phyloP scores from a whole-genome alignment of 2,888 invertebrate species.

The Marasmarcha lunaedactyla region DNA sequence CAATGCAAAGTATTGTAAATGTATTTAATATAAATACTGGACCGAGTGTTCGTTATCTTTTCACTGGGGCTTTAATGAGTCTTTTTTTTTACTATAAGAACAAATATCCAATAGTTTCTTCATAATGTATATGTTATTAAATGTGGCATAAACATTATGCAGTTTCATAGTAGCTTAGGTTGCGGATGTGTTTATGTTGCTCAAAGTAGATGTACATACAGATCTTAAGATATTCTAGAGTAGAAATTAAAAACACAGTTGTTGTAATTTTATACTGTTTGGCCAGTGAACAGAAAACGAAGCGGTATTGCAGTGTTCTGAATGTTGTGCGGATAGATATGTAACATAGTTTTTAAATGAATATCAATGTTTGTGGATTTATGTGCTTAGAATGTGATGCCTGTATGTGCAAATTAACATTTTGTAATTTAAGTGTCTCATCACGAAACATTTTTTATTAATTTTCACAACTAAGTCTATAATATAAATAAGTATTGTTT shows the following conservation, averaged over 20 bases:
- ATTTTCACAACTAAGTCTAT: background rate
- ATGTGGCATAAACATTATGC: background rate
- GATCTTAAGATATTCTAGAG: background rate
- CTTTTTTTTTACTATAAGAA: background rate
- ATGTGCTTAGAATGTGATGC: constrained; percentile 18
- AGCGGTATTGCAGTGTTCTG: background rate
- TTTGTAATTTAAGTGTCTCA: background rate
- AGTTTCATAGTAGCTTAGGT: background rate
- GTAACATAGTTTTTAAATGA: background rate
- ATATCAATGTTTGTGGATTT: background rate
- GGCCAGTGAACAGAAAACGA: constrained; percentile 1
- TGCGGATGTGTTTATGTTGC: background rate
- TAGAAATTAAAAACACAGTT: background rate
- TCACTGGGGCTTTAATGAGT: background rate
- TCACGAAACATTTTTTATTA: constrained; percentile 1
- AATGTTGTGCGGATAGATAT: background rate
- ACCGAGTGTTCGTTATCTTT: background rate
- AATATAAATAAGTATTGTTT: constrained; percentile 1
- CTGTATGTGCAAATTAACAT: constrained; percentile 24
- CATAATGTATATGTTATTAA: background rate
- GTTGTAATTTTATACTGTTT: background rate
- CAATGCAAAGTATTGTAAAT: constrained; percentile 1
- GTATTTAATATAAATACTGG: background rate
- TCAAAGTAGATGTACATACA: background rate
- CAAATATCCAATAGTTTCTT: background rate